phyloP scores from a whole-genome alignment of 2,113 vertebrate genomes.

The Aphelocoma coerulescens region DNA sequence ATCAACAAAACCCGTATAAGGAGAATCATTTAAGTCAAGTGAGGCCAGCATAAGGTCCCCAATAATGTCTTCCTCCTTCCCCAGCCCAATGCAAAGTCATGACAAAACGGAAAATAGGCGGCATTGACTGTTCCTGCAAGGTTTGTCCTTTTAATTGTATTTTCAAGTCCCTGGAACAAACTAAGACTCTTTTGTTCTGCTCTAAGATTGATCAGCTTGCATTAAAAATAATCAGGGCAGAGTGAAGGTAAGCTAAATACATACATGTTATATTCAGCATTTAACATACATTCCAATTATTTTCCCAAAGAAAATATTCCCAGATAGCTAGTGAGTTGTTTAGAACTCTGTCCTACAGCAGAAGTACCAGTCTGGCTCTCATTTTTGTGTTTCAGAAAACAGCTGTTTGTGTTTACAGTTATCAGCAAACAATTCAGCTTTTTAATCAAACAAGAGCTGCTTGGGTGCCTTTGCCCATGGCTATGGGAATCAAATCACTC shows the following conservation, averaged over 20 bases:
- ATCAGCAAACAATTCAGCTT: slow-evolving; percentile 45
- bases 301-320: not conserved
- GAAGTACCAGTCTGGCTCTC: slow-evolving; percentile 5
- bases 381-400: slow-evolving; percentile 20
- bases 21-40: not conserved
- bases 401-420: slow-evolving; percentile 62
- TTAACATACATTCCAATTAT: not conserved
- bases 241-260: not conserved
- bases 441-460: slow-evolving; percentile 56
- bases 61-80: not conserved
- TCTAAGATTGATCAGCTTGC: not conserved
- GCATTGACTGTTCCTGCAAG: not conserved
- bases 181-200: not conserved
- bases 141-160: not conserved
- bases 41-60: not conserved
- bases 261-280: not conserved
- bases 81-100: not conserved
- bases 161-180: not conserved
- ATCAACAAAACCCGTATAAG: not conserved
- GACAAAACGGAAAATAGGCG: not conserved
- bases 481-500: slow-evolving; percentile 63
- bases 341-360: not conserved
- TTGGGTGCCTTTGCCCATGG: slow-evolving; percentile 51
- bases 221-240: not conserved
- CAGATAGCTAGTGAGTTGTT: not conserved